Base-by-base conservation (phyloP, 1,140 invertebrate species). In the Copidosoma floridanum region DNA sequence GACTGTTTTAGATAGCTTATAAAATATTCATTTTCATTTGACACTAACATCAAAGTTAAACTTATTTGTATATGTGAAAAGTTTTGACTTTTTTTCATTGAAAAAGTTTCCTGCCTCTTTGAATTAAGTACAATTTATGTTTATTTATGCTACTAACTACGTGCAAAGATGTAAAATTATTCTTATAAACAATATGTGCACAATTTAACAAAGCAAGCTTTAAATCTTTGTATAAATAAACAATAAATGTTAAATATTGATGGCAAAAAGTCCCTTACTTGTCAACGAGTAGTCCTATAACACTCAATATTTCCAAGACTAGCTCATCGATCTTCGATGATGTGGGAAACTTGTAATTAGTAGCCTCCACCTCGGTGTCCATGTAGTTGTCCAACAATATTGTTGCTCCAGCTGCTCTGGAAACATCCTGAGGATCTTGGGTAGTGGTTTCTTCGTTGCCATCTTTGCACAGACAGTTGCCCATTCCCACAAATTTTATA, bases 271-370 rank as follows among this genome's bases (percentile, higher is more conserved):
- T 48, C 5, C 20, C 46, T 68, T 84, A 92, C 90, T 91, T 93
- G 76, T 94, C 91, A 60, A 94, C 90, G 44, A 94, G 81, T 24
- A 88, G 88, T 60, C 90, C 84, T 63, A 94, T 91, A 16, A 93
- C 83, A 53, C 83, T 82, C 3, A 95, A 78, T 20, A 91, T 93
- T 71, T 94, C 89, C 16, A 92, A 77, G 16, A 95, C 89, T 41
- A 94, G 81, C 64, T 85, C 83, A 69, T 92, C 88, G 23, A 91
- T 84, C 20, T 82, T 71, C 6, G 72, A 70, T 2, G 82, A 77
- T 57, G 78, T 78, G 48, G 75, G 83, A 71, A 78, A 73, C 59
- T 71, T 72, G 52, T 71, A 75, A 64, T 55, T 65, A 52, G 63
- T 57, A 20, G 59, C 44, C 58, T 74, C 69, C 23, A 63, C 54